Evolutionary conservation across 2,113 vertebrate species (phyloP), one percentile per base, ranked within the genome.

Genomic region (Phyllostomus hastatus): DNA sequence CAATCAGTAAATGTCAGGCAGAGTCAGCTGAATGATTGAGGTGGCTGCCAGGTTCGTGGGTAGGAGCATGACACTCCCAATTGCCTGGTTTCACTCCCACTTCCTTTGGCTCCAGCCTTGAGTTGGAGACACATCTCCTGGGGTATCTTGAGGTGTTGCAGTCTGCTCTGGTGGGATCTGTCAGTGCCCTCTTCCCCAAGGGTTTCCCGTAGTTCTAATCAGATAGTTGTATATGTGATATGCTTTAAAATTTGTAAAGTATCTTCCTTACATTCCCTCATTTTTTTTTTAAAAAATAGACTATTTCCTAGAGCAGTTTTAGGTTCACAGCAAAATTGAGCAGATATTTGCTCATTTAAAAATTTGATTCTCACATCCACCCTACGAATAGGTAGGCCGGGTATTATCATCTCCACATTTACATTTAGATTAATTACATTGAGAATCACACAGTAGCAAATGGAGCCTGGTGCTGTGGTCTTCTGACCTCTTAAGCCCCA

Each of bases 401-500:
- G 41, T 81, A 20, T 50, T 43, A 24, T 24, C 84, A 50, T 70
- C 52, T 70, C 41, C 57, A 35, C n/a, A 59, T 41, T 78, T 66
- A 84, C 81, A 85, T 78, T 90, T 93, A 79, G 76, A 48, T 88
- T 78, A 61, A 48, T 88, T 73, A 61, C 17, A 57, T 82, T 91
- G 88, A 43, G n/a, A 97, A 72, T 89, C 89, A 86, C 78, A 57
- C 31, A 12, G 69, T 73, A 78, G 54, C 85, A 41, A 78, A 83
- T 11, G 9, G 12, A 90, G 20, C 33, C 38, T 17, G 16, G 64
- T 87, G 90, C 67, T 12, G 28, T 85, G 54, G 46, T 64, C 20
- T 48, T 93, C 52, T 92, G 94, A 96, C 92, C 69, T 95, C 86
- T 97, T 92, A 90, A 94, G 35, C 88, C 85, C 41, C 24, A 9